Conservation (phyloP, 2,888 invertebrate species). For the Trissolcus brochymenae region DNA sequence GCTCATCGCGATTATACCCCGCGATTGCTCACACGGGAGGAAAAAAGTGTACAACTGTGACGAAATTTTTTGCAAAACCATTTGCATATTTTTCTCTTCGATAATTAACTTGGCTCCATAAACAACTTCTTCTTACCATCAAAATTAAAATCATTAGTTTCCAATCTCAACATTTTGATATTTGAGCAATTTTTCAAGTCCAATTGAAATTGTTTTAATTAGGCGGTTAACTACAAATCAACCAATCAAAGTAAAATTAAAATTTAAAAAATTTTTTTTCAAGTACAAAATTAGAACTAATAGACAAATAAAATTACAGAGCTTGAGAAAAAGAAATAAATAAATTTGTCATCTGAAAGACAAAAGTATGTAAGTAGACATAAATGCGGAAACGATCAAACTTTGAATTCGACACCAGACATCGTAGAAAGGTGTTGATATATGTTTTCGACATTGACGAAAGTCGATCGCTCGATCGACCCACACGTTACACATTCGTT, state of each 20-base stretch:
- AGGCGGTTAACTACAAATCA: neutral
- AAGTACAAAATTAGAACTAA: too few relatives aligned
- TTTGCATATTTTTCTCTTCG: constrained; percentile 2
- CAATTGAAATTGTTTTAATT: neutral
- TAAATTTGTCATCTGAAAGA: too few relatives aligned
- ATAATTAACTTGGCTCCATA: constrained; percentile 18
- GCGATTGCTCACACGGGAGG: constrained; percentile 34
- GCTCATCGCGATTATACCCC: constrained; percentile 57
- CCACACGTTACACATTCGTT: constrained; percentile 18
- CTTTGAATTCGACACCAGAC: constrained; percentile 19
- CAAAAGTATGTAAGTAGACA: neutral
- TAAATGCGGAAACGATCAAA: constrained; percentile 5
- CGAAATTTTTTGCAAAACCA: constrained; percentile 31
- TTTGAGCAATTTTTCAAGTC: too few relatives aligned
- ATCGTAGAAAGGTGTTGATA: constrained; percentile 27
- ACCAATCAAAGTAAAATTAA: too few relatives aligned
- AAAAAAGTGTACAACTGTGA: constrained; percentile 42
- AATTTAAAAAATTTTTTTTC: too few relatives aligned
- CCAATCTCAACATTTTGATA: too few relatives aligned
- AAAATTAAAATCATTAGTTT: too few relatives aligned
- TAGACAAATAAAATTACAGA: too few relatives aligned
- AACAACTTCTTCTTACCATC: neutral
- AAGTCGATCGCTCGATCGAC: constrained; percentile 47
- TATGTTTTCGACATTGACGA: constrained; percentile 39
- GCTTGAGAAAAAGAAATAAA: too few relatives aligned